A percentile compares a stretch with the other conserved stretches of the same genome.
These are phyloP conservation scores for Chroicocephalus ridibundus DNA, from an alignment of 2,113 vertebrate species.

Conservation along the genomic window DNA sequence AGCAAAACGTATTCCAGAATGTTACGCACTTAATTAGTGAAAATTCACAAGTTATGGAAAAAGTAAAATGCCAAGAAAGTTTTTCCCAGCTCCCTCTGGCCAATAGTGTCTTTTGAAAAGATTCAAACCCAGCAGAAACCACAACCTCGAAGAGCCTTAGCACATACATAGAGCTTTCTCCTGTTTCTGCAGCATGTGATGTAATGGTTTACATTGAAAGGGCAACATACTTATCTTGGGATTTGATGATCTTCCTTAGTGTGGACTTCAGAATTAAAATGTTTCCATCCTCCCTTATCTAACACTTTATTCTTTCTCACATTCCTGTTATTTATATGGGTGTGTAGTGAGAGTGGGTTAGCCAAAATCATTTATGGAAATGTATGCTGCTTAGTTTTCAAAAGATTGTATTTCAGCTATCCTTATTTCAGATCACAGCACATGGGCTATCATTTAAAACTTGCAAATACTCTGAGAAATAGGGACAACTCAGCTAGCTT, in stretches of 20 bases:
- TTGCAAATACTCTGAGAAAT: background rate
- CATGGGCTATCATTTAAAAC: background rate
- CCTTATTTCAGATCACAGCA: constrained; percentile 16
- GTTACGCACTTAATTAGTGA: background rate
- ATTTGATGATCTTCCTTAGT: background rate
- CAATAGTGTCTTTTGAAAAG: background rate
- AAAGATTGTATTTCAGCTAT: constrained; percentile 43
- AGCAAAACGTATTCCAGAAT: background rate
- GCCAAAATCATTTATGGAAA: constrained; percentile 51
- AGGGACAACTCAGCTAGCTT: background rate
- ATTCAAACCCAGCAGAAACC: background rate
- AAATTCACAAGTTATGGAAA: background rate
- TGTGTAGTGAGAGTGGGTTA: background rate
- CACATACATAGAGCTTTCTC: background rate
- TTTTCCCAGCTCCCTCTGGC: background rate
- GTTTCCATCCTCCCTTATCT: constrained; percentile 49
- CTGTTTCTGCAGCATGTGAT: background rate
- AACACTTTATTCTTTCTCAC: constrained; percentile 38
- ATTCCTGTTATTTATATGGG: constrained; percentile 32
- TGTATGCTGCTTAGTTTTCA: constrained; percentile 38
- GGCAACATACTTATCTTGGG: background rate
- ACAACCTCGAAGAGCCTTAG: background rate
- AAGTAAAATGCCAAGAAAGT: background rate
- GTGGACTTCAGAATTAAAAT: constrained; percentile 34
- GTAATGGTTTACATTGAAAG: background rate